Percentiles rank a stretch among this genome's conserved stretches.
Conservation (phyloP, 2,888 invertebrate species). For the Camptogramma bilineatum region DNA sequence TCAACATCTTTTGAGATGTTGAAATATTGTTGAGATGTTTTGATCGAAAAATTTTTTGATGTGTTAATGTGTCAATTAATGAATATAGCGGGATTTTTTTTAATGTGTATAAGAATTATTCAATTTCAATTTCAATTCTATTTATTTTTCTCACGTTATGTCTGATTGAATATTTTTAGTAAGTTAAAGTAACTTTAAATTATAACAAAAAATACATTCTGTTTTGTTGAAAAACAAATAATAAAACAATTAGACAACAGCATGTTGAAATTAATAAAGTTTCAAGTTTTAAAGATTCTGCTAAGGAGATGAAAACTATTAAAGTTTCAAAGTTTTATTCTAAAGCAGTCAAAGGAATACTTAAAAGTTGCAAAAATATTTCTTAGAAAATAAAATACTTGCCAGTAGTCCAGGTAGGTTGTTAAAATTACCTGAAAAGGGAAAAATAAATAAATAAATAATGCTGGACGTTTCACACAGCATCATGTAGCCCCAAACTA, state of each 20-base stretch:
- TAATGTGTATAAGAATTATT: too few species aligned
- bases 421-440: constrained; percentile 18
- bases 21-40: too few species aligned
- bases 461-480: too few species aligned
- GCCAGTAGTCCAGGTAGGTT: constrained; percentile 3
- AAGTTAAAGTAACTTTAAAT: too few species aligned
- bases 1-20: too few species aligned
- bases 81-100: too few species aligned
- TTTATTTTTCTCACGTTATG: too few species aligned
- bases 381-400: constrained; percentile 2
- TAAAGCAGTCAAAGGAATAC: constrained; percentile 33
- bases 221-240: background rate
- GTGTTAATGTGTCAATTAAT: too few species aligned
- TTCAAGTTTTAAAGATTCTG: constrained; percentile 9
- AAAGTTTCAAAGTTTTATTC: constrained; percentile 26
- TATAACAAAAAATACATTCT: background rate
- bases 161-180: too few species aligned
- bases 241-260: background rate
- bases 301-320: constrained; percentile 6
- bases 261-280: constrained; percentile 5
- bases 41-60: too few species aligned
- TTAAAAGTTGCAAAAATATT: constrained; percentile 11
- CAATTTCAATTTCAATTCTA: too few species aligned
- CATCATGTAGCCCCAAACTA: too few species aligned
- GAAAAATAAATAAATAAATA: background rate